A percentile compares a stretch with the other conserved stretches of the same genome.
phyloP scores from a whole-genome alignment of 1,140 invertebrate genomes.

The Magallana gigas region DNA sequence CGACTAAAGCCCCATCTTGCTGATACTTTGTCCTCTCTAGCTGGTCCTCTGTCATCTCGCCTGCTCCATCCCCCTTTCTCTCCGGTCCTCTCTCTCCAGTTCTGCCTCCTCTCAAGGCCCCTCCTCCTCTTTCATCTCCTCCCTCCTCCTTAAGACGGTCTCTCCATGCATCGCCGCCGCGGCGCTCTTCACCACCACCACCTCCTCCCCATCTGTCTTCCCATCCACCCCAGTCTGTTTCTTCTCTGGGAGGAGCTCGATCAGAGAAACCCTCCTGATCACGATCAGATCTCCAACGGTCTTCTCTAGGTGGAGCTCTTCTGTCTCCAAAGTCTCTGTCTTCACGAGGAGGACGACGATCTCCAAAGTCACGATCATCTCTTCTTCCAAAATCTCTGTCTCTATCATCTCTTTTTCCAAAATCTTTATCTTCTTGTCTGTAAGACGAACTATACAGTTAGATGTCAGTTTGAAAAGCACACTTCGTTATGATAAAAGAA shows the following conservation, averaged over 20 bases:
- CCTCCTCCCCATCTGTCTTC: conserved; percentile 40
- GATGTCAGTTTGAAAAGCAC: too few relatives aligned
- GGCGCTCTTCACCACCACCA: conserved; percentile 49
- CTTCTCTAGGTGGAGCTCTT: conserved; percentile 42
- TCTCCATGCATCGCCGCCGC: conserved; percentile 30
- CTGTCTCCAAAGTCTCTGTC: conserved; percentile 41
- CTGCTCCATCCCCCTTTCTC: conserved; percentile 19
- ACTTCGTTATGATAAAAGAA: too few relatives aligned
- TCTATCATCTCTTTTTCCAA: conserved; percentile 35
- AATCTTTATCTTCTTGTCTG: conserved; percentile 28
- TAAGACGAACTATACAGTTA: too few relatives aligned
- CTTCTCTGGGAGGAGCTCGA: conserved; percentile 56
- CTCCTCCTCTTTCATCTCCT: conserved; percentile 5
- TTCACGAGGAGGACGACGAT: not conserved
- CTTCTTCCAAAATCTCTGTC: conserved; percentile 29
- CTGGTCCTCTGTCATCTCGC: conserved; percentile 45
- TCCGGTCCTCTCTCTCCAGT: not conserved
- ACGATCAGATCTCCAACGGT: conserved; percentile 46
- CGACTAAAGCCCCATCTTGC: conserved; percentile 29
- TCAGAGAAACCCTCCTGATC: conserved; percentile 30
- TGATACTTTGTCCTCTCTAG: not conserved
- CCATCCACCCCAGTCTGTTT: conserved; percentile 44
- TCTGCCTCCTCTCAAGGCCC: conserved; percentile 32
- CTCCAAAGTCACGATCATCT: conserved; percentile 2
- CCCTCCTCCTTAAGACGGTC: not conserved